Percentiles rank a stretch among this genome's conserved stretches.
phyloP scores from a whole-genome alignment of 2,888 invertebrate genomes.

The Nomada ruficornis region DNA sequence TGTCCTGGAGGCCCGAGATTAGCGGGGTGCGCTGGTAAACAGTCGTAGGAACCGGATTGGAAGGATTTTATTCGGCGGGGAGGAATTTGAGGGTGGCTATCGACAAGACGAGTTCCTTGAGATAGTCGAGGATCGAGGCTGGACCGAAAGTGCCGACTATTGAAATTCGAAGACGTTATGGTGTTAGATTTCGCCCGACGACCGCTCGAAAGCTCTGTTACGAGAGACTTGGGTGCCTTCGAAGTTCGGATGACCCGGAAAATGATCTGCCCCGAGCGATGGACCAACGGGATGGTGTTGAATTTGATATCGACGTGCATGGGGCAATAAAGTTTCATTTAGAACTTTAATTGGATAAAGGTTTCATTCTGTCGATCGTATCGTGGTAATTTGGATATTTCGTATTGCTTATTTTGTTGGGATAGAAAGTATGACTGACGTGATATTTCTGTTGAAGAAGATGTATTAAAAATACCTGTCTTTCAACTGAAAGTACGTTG shows the following conservation, averaged over 20 bases:
- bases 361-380: background rate
- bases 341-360: slow-evolving; percentile 4
- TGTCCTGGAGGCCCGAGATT: background rate
- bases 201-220: slow-evolving; percentile 9
- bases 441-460: background rate
- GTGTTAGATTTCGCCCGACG: background rate
- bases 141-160: slow-evolving; percentile 18
- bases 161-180: slow-evolving; percentile 20
- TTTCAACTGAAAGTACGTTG: background rate
- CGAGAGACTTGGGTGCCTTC: slow-evolving; percentile 1
- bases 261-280: slow-evolving; percentile 1
- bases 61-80: no score
- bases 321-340: background rate
- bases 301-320: slow-evolving; percentile 1
- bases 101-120: background rate
- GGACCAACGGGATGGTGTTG: background rate
- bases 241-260: slow-evolving; percentile 18
- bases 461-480: background rate
- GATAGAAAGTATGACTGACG: slow-evolving; percentile 15
- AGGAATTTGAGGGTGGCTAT: background rate
- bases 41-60: background rate
- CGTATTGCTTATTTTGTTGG: background rate
- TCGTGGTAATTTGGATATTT: no score
- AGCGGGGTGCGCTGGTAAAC: background rate
- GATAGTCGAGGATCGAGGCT: background rate